A percentile compares a stretch with the other conserved stretches of the same genome.
phyloP scores from a whole-genome alignment of 2,888 invertebrate genomes.

The Nomada lathburiana region DNA sequence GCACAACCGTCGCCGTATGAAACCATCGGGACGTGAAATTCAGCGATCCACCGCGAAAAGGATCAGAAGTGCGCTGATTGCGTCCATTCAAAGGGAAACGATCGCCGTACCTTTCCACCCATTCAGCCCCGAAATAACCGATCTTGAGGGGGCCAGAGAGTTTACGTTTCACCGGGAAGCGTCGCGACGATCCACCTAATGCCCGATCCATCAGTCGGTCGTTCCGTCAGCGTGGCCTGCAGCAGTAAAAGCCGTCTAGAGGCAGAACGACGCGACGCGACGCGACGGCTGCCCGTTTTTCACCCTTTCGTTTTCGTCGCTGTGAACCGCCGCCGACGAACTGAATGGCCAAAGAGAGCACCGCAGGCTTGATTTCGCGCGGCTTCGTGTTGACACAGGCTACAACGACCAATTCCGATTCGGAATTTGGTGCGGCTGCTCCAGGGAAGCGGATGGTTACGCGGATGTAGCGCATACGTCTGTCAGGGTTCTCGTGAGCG shows the following conservation, averaged over 20 bases:
- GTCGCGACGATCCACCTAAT: constrained; percentile 31
- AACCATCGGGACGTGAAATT: constrained; percentile 35
- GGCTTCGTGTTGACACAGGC: constrained; percentile 61
- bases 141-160: constrained; percentile 19
- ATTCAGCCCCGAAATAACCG: constrained; percentile 11
- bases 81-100: constrained; percentile 45
- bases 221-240: constrained; percentile 1
- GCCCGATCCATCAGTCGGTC: constrained; percentile 5
- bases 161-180: constrained; percentile 14
- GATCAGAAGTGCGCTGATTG: constrained; percentile 32
- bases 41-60: background rate
- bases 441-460: constrained; percentile 19
- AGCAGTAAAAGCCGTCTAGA: constrained; percentile 26
- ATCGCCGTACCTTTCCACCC: constrained; percentile 19
- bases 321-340: constrained; percentile 21
- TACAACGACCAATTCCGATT: constrained; percentile 61
- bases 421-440: constrained; percentile 39
- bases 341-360: constrained; percentile 15
- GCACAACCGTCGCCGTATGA: constrained; percentile 22
- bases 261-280: background rate
- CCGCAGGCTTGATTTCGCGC: constrained; percentile 41
- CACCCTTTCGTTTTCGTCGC: constrained; percentile 29
- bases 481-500: constrained; percentile 28
- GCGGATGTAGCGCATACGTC: constrained; percentile 3
- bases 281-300: constrained; percentile 19